A percentile compares a stretch with the other conserved stretches of the same genome.
These are phyloP conservation scores for Trichonephila clavipes DNA, from an alignment of 1,140 invertebrate genomes.

Conservation along the genomic window DNA sequence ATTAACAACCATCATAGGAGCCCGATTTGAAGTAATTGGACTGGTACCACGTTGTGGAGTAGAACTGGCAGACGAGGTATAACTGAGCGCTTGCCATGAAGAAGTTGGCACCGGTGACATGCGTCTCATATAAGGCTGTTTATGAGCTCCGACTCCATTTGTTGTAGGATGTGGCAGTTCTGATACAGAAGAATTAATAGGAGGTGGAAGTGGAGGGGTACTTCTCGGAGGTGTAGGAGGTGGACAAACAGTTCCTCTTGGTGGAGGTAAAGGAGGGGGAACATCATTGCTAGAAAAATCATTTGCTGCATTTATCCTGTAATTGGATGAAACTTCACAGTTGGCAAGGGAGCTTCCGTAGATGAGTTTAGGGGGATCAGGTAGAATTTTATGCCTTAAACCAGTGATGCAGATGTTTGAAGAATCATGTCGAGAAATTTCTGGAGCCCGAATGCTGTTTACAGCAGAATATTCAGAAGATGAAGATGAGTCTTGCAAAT, in stretches of 20 bases:
- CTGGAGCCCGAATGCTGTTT: constrained; percentile 46
- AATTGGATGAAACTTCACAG: constrained; percentile 78
- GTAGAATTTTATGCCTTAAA: constrained; percentile 70
- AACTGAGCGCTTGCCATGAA: constrained; percentile 73
- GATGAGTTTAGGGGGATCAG: constrained; percentile 75
- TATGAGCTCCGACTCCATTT: constrained; percentile 78
- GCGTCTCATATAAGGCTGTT: constrained; percentile 90
- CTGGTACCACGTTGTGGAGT: constrained; percentile 86
- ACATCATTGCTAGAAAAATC: constrained; percentile 80
- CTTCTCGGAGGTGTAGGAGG: constrained; percentile 78
- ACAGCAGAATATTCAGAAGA: constrained; percentile 28
- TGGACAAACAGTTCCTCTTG: constrained; percentile 77
- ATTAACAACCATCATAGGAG: constrained; percentile 85
- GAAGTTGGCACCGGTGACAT: constrained; percentile 88
- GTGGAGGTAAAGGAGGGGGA: constrained; percentile 81
- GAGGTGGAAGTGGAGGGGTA: constrained; percentile 77
- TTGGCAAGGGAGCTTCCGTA: constrained; percentile 63
- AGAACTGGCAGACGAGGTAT: constrained; percentile 78
- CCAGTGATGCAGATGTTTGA: constrained; percentile 83
- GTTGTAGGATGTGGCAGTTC: constrained; percentile 78
- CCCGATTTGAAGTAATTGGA: constrained; percentile 85
- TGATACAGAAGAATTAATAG: constrained; percentile 80
- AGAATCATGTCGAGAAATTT: constrained; percentile 84
- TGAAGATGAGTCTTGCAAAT: constrained; percentile 59
- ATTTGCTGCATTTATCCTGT: constrained; percentile 85